Evolutionary conservation across 2,888 invertebrate species (phyloP).

Genomic region (Eupithecia subumbrata): DNA sequence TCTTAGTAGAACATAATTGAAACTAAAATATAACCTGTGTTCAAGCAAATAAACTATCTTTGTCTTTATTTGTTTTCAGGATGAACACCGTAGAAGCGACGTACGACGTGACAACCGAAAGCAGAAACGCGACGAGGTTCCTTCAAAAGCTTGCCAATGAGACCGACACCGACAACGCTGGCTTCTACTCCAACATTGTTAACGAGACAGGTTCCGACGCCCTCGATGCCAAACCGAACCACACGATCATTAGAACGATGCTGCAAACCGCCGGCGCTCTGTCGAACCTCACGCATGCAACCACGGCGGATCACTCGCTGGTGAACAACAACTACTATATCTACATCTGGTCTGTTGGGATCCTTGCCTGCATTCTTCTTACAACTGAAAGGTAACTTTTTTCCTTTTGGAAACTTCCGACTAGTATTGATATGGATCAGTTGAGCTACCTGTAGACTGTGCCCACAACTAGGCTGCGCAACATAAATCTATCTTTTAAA

Average conservation of each 20-base stretch:
- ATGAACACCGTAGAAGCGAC: slow-evolving; percentile 71
- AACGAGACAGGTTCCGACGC: slow-evolving; percentile 20
- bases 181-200: not conserved
- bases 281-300: slow-evolving; percentile 59
- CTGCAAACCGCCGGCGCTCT: slow-evolving; percentile 61
- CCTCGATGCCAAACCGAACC: slow-evolving; percentile 49
- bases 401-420: no score
- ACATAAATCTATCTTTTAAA: no score
- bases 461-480: no score
- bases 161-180: slow-evolving; percentile 41
- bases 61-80: slow-evolving; percentile 61
- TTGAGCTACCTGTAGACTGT: no score
- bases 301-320: slow-evolving; percentile 45
- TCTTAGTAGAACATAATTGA: no score
- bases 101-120: slow-evolving; percentile 31
- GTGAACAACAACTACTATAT: slow-evolving; percentile 72
- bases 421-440: no score
- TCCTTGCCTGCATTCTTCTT: slow-evolving; percentile 84
- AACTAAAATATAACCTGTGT: no score
- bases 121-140: slow-evolving; percentile 16
- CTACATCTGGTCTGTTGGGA: slow-evolving; percentile 84
- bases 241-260: slow-evolving; percentile 63
- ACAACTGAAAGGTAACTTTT: slow-evolving; percentile 85
- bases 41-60: no score
- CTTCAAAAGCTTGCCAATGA: slow-evolving; percentile 32